A percentile compares a stretch with the other conserved stretches of the same genome.
phyloP scores from a whole-genome alignment of 2,113 vertebrate genomes.

The Jaculus jaculus region DNA sequence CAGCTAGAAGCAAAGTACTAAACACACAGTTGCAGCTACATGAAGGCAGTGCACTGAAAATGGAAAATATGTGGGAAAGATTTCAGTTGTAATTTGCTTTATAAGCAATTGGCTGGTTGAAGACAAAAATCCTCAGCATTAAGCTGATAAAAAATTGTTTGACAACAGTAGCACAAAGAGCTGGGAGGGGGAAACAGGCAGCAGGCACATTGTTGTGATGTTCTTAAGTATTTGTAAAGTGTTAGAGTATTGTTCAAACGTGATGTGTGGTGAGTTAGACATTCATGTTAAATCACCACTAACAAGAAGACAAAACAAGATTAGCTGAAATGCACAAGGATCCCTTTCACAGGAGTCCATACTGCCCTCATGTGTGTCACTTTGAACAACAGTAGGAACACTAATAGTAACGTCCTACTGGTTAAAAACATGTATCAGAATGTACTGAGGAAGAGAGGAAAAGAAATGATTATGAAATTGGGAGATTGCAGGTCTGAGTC shows the following conservation, averaged over 20 bases:
- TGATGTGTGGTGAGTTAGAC: neutral
- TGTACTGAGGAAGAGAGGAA: no score
- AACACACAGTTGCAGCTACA: neutral
- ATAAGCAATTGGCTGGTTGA: neutral
- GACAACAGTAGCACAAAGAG: neutral
- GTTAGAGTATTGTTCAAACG: neutral
- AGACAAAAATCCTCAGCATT: neutral
- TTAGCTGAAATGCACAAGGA: neutral
- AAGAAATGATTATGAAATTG: neutral
- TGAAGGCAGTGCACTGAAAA: neutral
- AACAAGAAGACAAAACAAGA: neutral
- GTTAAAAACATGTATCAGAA: neutral
- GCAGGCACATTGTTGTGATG: neutral
- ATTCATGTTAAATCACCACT: neutral
- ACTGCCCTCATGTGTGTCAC: neutral
- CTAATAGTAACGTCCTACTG: neutral
- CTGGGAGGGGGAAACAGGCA: accelerated
- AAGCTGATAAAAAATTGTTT: neutral
- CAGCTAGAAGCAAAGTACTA: neutral
- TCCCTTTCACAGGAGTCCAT: neutral
- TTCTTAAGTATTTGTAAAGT: neutral
- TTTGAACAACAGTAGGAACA: neutral
- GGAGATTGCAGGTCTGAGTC: neutral
- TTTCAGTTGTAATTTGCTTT: neutral
- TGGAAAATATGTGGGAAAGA: neutral